These are phyloP conservation scores for Cyprinella venusta DNA, from an alignment of 2,797 vertebrate genomes.

Conservation along the genomic window DNA sequence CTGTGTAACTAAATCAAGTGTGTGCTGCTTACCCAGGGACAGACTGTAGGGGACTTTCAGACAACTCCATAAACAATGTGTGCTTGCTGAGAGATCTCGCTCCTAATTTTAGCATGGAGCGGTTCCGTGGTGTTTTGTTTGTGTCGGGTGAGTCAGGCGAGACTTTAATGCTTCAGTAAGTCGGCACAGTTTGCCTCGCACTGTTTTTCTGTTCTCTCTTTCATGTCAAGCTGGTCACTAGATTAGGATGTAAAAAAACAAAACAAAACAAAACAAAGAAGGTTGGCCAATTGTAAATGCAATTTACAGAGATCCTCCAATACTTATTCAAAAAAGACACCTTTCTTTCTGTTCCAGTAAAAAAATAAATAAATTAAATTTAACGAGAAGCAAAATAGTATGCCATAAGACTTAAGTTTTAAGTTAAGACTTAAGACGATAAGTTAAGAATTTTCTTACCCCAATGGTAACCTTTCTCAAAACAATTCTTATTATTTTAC, in stretches of 20 bases:
- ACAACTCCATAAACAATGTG: constrained; percentile 60
- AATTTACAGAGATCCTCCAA: neutral
- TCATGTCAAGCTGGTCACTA: constrained; percentile 11
- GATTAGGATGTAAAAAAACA: neutral
- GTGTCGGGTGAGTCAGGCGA: constrained; percentile 48
- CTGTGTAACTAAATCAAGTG: constrained; percentile 48
- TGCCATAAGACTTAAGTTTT: no score
- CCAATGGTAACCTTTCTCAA: neutral
- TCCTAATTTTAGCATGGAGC: constrained; percentile 56
- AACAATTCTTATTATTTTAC: neutral
- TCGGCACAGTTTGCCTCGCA: constrained; percentile 19
- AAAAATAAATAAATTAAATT: no score
- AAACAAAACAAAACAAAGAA: neutral
- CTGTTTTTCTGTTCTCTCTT: constrained; percentile 5
- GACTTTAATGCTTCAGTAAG: constrained; percentile 14
- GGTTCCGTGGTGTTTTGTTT: constrained; percentile 41
- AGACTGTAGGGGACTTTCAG: constrained; percentile 50
- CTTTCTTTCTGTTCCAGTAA: neutral
- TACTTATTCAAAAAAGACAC: no score
- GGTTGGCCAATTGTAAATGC: neutral
- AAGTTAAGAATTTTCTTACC: neutral
- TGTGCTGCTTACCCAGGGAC: constrained; percentile 37
- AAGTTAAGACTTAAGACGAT: neutral
- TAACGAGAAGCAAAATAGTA: neutral
- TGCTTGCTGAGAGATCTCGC: constrained; percentile 54